A percentile compares a stretch with the other conserved stretches of the same genome.
These are phyloP conservation scores for Pseudoips prasinana DNA, from an alignment of 2,888 invertebrate genomes.

Conservation along the genomic window DNA sequence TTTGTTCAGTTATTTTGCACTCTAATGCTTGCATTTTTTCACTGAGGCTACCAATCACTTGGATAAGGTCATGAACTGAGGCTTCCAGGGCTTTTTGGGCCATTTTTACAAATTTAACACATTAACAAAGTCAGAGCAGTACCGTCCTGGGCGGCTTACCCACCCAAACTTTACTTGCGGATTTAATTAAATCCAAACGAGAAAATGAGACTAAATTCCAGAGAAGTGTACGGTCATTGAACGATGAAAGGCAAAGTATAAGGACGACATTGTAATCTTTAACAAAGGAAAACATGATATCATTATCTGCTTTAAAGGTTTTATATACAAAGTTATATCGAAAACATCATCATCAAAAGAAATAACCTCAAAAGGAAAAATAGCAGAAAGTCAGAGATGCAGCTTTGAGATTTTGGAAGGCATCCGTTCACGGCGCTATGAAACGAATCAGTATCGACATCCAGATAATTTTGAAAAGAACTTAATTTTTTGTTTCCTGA, in stretches of 20 bases:
- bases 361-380: conserved; percentile 7
- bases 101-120: too few relatives aligned
- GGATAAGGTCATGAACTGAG: too few relatives aligned
- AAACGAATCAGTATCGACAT: conserved; percentile 15
- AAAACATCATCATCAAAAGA: not conserved
- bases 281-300: conserved; percentile 10
- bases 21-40: too few relatives aligned
- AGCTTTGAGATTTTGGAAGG: conserved; percentile 23
- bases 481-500: conserved; percentile 8
- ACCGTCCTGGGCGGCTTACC: too few relatives aligned
- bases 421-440: conserved; percentile 15
- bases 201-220: too few relatives aligned
- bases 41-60: too few relatives aligned
- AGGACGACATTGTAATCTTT: conserved; percentile 12
- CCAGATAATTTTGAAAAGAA: too few relatives aligned
- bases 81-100: too few relatives aligned
- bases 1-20: too few relatives aligned
- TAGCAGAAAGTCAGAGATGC: conserved; percentile 14
- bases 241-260: conserved; percentile 14
- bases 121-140: too few relatives aligned
- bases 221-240: conserved; percentile 14
- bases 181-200: too few relatives aligned
- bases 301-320: conserved; percentile 15
- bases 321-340: conserved; percentile 15
- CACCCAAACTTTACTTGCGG: too few relatives aligned